Conservation (phyloP, 1,140 invertebrate species). For the Semibalanus balanoides region DNA sequence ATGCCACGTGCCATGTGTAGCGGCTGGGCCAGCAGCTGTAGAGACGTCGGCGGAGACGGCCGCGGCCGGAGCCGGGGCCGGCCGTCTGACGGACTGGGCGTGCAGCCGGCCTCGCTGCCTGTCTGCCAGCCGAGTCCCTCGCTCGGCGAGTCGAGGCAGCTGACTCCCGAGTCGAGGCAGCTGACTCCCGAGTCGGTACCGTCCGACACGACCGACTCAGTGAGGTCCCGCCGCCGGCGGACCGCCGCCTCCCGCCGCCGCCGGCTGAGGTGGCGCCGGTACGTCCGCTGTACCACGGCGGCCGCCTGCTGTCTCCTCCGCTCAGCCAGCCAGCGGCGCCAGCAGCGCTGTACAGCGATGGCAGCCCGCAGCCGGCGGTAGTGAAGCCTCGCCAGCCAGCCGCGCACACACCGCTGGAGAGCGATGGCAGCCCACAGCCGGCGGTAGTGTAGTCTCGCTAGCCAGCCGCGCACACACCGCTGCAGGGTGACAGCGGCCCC, state of each 20-base stretch:
- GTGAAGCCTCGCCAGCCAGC: constrained; percentile 48
- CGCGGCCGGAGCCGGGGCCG: too few species aligned
- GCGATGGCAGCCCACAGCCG: constrained; percentile 63
- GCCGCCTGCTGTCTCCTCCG: neutral
- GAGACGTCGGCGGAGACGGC: too few species aligned
- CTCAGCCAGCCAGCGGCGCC: neutral
- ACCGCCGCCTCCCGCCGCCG: neutral
- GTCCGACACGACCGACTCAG: neutral
- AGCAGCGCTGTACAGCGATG: constrained; percentile 24
- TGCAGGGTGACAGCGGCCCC: neutral
- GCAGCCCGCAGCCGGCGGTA: constrained; percentile 74
- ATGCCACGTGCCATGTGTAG: neutral
- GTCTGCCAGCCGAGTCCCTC: neutral
- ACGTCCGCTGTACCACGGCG: neutral
- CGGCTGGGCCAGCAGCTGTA: too few species aligned
- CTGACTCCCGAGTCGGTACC: neutral
- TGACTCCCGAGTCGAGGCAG: neutral
- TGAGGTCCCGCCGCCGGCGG: too few species aligned
- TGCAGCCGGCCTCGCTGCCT: too few species aligned
- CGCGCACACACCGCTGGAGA: neutral
- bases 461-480: neutral
- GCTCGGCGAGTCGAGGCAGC: neutral
- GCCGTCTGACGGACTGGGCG: neutral
- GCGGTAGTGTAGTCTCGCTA: constrained; percentile 39
- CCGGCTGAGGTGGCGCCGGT: neutral